Conservation (phyloP, 2,888 invertebrate genomes). For the Stenoptilia bipunctidactyla region DNA sequence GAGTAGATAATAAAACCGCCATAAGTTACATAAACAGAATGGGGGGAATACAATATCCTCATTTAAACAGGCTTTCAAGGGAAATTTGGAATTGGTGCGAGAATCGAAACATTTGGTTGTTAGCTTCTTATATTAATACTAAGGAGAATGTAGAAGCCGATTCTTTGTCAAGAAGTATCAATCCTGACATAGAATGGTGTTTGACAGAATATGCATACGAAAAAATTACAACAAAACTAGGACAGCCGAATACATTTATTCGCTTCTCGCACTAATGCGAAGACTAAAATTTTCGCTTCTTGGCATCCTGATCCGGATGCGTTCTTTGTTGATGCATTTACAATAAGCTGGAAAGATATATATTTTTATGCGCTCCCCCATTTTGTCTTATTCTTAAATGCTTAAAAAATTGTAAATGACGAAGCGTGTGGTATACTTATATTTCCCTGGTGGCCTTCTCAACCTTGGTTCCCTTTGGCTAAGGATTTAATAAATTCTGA, state of each 20-base stretch:
- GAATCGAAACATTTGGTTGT: not conserved
- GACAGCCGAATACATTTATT: conserved; percentile 5
- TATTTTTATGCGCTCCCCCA: conserved; percentile 3
- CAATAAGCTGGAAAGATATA: not conserved
- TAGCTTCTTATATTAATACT: conserved; percentile 3
- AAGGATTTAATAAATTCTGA: not conserved
- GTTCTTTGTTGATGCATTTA: conserved; percentile 3
- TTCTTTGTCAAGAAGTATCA: not conserved
- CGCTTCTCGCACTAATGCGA: conserved; percentile 3
- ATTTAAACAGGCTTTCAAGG: not conserved
- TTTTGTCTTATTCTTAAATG: conserved; percentile 1
- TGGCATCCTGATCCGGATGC: conserved; percentile 2
- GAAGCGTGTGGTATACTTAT: not conserved
- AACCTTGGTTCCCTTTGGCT: not conserved
- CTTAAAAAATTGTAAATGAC: not conserved
- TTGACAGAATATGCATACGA: not conserved
- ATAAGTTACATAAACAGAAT: too few relatives aligned
- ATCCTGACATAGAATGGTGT: conserved; percentile 1
- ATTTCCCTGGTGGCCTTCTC: conserved; percentile 1
- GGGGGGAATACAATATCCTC: too few relatives aligned
- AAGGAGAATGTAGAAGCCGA: conserved; percentile 2
- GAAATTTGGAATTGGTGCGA: conserved; percentile 7
- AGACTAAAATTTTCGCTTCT: conserved; percentile 2
- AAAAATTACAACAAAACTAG: not conserved
- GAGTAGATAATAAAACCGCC: too few relatives aligned